phyloP scores from a whole-genome alignment of 2,888 invertebrate genomes.

The Morpho achilles region DNA sequence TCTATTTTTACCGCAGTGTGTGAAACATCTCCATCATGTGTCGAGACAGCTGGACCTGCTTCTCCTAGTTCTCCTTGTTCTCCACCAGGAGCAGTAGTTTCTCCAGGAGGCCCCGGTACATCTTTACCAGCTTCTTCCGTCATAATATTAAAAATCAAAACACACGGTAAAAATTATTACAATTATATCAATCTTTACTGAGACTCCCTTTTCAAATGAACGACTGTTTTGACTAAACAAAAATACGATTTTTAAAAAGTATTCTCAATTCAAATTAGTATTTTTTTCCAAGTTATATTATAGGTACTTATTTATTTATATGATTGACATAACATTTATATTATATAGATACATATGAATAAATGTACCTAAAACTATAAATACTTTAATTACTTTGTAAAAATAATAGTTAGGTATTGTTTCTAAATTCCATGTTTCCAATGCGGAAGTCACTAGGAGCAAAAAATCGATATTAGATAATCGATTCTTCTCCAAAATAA shows the following conservation, averaged over 20 bases:
- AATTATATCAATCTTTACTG: neutral
- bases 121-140: slow-evolving; percentile 40
- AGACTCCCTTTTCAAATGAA: neutral
- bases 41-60: slow-evolving; percentile 14
- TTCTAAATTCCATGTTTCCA: no score
- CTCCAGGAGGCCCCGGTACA: slow-evolving; percentile 13
- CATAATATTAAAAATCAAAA: slow-evolving; percentile 32
- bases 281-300: no score
- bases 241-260: no score
- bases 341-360: no score
- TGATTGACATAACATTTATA: no score
- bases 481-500: no score
- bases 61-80: slow-evolving; percentile 25
- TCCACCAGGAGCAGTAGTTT: slow-evolving; percentile 23
- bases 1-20: slow-evolving; percentile 41
- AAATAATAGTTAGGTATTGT: neutral
- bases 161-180: neutral
- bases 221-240: no score
- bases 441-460: no score
- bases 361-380: no score
- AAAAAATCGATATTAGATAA: no score
- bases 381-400: neutral
- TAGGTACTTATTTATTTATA: no score
- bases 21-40: slow-evolving; percentile 36
- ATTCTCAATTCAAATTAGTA: no score